Conservation (phyloP, 2,797 vertebrate species). For the Argya squamiceps region DNA sequence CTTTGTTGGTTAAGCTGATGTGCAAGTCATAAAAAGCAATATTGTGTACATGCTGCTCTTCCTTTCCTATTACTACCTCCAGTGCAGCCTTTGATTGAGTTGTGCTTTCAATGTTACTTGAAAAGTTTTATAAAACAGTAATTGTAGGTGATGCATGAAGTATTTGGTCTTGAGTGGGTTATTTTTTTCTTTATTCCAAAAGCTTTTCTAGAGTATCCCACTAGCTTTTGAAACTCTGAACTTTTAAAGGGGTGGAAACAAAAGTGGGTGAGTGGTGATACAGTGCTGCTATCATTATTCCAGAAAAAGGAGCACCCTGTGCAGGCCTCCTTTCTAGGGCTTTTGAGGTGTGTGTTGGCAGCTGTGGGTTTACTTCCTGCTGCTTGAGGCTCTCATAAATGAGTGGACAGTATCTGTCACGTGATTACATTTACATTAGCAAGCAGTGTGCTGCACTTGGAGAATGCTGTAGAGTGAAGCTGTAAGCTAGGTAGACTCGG, state of each 20-base stretch:
- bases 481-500: fast-evolving
- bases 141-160: not conserved
- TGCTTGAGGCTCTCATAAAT: not conserved
- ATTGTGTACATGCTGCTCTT: not conserved
- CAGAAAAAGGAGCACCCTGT: not conserved
- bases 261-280: not conserved
- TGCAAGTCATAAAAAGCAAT: not conserved
- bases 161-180: not conserved
- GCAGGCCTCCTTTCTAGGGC: not conserved
- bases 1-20: constrained; percentile 13
- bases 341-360: not conserved
- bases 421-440: not conserved
- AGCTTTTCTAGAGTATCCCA: not conserved
- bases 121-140: not conserved
- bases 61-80: not conserved
- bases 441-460: not conserved
- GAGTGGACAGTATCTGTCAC: not conserved
- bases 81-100: not conserved
- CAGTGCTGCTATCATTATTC: not conserved
- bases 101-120: not conserved
- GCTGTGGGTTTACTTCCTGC: not conserved
- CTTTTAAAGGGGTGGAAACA: not conserved
- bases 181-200: not conserved
- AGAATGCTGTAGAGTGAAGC: not conserved
- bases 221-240: not conserved